These are phyloP conservation scores for Hofmannophila pseudospretella DNA, from an alignment of 2,888 invertebrate genomes.

Conservation along the genomic window DNA sequence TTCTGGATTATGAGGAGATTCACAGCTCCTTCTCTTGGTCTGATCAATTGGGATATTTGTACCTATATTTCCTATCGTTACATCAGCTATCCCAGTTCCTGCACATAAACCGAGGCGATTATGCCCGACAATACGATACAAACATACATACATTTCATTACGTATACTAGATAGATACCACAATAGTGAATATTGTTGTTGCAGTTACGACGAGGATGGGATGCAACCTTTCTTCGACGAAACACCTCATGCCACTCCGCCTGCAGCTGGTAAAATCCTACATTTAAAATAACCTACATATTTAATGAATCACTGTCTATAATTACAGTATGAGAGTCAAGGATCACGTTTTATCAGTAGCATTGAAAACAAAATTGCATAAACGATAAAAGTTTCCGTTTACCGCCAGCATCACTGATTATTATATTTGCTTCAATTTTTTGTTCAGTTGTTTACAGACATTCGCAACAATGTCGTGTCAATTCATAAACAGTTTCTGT, in stretches of 20 bases:
- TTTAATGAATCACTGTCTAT: background rate
- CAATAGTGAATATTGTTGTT: too few relatives aligned
- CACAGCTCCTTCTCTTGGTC: too few relatives aligned
- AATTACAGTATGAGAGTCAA: conserved; percentile 8
- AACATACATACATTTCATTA: too few relatives aligned
- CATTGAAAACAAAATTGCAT: conserved; percentile 21
- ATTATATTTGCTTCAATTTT: conserved; percentile 17
- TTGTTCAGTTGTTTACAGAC: conserved; percentile 31
- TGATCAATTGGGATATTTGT: too few relatives aligned
- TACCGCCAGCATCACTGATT: conserved; percentile 11
- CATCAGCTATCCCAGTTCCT: too few relatives aligned
- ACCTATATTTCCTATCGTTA: too few relatives aligned
- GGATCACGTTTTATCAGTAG: conserved; percentile 7
- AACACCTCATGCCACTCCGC: conserved; percentile 70
- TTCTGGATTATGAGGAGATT: too few relatives aligned
- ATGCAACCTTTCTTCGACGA: conserved; percentile 74
- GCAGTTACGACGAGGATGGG: conserved; percentile 68
- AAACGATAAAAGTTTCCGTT: conserved; percentile 60
- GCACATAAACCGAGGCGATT: too few relatives aligned
- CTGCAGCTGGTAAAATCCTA: conserved; percentile 53
- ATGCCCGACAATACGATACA: too few relatives aligned
- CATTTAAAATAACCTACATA: conserved; percentile 2
- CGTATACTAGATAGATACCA: too few relatives aligned
- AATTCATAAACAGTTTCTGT: conserved; percentile 38
- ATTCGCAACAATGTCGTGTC: conserved; percentile 38